Conservation (phyloP, 2,797 vertebrate species). For the Rousettus madagascariensis region DNA sequence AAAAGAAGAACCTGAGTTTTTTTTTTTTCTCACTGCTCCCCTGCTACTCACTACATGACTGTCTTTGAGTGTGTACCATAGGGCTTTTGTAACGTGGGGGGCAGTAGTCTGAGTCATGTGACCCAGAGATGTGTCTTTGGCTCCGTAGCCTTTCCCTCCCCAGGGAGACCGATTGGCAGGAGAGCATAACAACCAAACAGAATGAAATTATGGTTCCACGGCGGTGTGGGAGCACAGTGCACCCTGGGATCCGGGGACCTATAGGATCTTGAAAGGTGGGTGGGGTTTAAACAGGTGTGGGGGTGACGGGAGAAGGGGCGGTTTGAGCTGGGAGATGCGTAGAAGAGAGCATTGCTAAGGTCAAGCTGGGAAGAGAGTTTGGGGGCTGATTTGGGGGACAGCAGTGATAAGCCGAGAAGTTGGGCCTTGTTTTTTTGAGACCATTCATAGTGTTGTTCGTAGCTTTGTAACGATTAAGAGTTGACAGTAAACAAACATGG, state of each 20-base stretch:
- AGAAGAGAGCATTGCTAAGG: not conserved
- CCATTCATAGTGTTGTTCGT: not conserved
- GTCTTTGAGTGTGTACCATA: not conserved
- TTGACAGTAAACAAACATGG: not conserved
- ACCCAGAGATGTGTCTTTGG: not conserved
- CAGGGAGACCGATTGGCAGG: not conserved
- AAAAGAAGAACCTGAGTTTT: not conserved
- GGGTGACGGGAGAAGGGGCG: not conserved
- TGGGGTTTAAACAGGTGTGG: not conserved
- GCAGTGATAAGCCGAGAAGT: not conserved
- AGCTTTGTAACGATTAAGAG: slow-evolving; percentile 6
- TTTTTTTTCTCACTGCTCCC: not conserved
- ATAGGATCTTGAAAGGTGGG: not conserved
- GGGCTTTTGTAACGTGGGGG: not conserved
- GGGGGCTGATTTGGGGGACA: not conserved
- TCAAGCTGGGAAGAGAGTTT: slow-evolving; percentile 23
- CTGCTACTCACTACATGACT: not conserved
- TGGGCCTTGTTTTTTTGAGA: not conserved
- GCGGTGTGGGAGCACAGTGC: not conserved
- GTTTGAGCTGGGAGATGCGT: not conserved
- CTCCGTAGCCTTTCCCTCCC: not conserved
- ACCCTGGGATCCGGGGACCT: not conserved
- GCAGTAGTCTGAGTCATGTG: not conserved
- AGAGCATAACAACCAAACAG: not conserved
- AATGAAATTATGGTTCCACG: not conserved